Percentiles rank a stretch among this genome's conserved stretches.
Conservation (phyloP, 2,113 vertebrate genomes). For the Anser cygnoides region DNA sequence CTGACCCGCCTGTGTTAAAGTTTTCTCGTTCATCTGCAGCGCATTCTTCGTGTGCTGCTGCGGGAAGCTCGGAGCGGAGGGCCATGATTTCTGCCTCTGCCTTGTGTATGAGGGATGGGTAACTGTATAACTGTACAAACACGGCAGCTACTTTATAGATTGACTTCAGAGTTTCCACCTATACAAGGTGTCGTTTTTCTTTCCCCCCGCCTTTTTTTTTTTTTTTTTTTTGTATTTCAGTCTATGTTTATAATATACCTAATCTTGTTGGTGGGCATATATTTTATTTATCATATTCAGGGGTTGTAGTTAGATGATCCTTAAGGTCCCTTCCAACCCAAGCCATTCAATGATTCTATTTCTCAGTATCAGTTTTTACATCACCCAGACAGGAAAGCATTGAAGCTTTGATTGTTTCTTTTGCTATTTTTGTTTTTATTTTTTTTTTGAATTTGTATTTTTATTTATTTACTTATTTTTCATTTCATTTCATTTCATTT, state of each 20-base stretch:
- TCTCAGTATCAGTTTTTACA: neutral
- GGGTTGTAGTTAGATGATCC: no score
- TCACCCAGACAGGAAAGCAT: neutral
- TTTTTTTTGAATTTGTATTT: neutral
- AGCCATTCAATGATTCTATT: neutral
- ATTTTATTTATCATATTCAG: neutral
- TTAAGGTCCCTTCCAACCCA: no score
- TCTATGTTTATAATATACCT: neutral
- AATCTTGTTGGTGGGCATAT: neutral
- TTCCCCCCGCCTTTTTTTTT: neutral
- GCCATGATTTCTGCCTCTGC: neutral
- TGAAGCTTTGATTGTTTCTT: neutral
- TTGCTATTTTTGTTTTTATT: neutral
- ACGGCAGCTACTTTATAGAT: neutral
- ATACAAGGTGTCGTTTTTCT: neutral
- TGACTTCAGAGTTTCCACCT: neutral
- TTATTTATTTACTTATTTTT: neutral
- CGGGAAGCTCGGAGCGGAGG: neutral
- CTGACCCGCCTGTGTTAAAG: neutral
- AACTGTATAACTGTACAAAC: neutral
- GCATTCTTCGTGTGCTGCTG: neutral
- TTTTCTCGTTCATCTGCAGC: rapidly evolving
- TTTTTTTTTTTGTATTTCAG: neutral
- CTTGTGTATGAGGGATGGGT: neutral
- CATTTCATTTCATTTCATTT: neutral